Conservation (phyloP, 2,113 vertebrate genomes). For the Bubo blakistoni region DNA sequence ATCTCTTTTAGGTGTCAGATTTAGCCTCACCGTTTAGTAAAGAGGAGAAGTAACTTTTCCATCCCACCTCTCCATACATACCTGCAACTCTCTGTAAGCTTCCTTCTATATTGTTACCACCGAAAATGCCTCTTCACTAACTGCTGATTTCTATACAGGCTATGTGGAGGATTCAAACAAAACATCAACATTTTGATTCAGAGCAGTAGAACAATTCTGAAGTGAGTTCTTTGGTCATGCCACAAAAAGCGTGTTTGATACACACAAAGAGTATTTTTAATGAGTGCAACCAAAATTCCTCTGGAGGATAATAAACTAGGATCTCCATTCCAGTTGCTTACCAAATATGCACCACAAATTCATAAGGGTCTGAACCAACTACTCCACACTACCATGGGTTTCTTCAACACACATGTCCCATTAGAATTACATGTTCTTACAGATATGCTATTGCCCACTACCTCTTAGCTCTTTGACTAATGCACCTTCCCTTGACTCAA, state of each 20-base stretch:
- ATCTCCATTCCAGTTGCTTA: not conserved
- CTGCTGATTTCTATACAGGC: not conserved
- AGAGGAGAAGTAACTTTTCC: not conserved
- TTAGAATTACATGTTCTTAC: not conserved
- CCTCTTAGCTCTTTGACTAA: not conserved
- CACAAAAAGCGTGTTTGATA: fast-evolving
- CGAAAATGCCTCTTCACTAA: not conserved
- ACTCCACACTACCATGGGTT: not conserved
- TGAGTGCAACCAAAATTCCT: fast-evolving
- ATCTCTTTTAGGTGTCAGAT: not conserved
- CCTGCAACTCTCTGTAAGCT: not conserved
- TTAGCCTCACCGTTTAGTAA: not conserved
- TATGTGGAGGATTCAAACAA: not conserved
- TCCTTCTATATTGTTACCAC: not conserved
- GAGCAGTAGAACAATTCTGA: not conserved
- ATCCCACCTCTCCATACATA: not conserved
- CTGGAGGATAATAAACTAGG: not conserved
- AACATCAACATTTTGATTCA: not conserved
- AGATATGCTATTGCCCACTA: not conserved
- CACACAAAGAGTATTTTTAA: not conserved
- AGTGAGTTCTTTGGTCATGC: not conserved
- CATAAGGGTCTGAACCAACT: not conserved
- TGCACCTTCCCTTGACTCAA: not conserved
- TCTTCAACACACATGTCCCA: not conserved
- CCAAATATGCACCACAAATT: not conserved